Evolutionary conservation across 2,888 invertebrate genomes (phyloP), one percentile per base, ranked within the genome.

Genomic region (Deilephila porcellus): DNA sequence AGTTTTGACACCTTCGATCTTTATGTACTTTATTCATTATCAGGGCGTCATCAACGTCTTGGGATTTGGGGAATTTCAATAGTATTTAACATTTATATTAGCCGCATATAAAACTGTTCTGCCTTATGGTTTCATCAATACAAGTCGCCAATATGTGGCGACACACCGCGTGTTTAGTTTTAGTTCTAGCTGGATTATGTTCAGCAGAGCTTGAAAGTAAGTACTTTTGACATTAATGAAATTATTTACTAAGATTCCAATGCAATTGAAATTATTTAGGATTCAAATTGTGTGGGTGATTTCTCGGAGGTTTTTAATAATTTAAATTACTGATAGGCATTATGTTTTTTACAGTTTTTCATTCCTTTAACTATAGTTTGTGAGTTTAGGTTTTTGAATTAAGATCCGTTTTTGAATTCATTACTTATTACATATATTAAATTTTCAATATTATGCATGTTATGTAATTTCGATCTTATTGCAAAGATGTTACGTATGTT

Each of bases 71-170:
- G 81, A 83, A 83, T 85, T 81, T 82, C 77, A 74, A 75, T 7
- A 73, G 82, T 82, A 80, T 75, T 75, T 83, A 72, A 75, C 80
- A 80, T 86, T 84, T 80, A 84, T 84, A 81, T 81, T 82, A 75
- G 77, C 73, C 45, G 60, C 74, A 79, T 91, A 91, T 93, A 93
- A 87, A 89, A 89, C 85, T 88, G 88, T 86, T 82, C 80, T 79
- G 79, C 76, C 37, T 73, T 64, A 73, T 75, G 72, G 75, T 76
- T 73, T 73, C 73, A 72, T 85, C 85, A 88, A 81, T 86, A 79
- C 76, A 80, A 37, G 80, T 64, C 75, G 77, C 3, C 70, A 86
- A 80, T 79, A 93, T 93, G 93, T 90, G 87, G 88, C 81, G 88
- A 76, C 71, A 83, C 79, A 86, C 85, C 64, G 85, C 86, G 52